Percentiles rank a stretch among this genome's conserved stretches.
phyloP scores from a whole-genome alignment of 2,888 invertebrate species.

The Synanthedon formicaeformis region DNA sequence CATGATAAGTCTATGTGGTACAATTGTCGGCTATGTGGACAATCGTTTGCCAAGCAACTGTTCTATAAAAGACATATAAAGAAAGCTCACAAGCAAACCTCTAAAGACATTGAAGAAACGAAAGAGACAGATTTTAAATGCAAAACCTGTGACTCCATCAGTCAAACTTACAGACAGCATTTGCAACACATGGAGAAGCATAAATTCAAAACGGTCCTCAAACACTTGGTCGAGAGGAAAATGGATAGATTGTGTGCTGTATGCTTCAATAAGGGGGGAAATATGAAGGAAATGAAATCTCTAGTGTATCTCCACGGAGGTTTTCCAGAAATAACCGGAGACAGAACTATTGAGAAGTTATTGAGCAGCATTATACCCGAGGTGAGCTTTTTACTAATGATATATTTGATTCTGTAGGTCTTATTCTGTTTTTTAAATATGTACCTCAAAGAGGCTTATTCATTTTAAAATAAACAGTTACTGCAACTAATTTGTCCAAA shows the following conservation, averaged over 20 bases:
- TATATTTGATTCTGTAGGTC: background rate
- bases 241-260: constrained; percentile 40
- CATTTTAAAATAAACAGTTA: too few species aligned
- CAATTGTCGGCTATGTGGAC: constrained; percentile 44
- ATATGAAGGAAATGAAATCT: constrained; percentile 30
- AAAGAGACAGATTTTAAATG: constrained; percentile 25
- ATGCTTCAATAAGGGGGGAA: constrained; percentile 32
- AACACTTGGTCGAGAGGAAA: constrained; percentile 34
- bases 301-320: constrained; percentile 43
- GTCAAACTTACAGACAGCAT: constrained; percentile 24
- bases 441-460: too few species aligned
- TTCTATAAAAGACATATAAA: constrained; percentile 34
- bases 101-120: constrained; percentile 1
- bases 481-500: too few species aligned
- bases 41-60: constrained; percentile 39
- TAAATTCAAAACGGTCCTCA: constrained; percentile 40
- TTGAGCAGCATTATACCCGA: constrained; percentile 39
- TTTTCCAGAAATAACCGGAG: constrained; percentile 41
- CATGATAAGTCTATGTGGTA: constrained; percentile 58
- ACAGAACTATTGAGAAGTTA: constrained; percentile 32
- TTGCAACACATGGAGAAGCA: constrained; percentile 55
- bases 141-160: constrained; percentile 26
- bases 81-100: constrained; percentile 2
- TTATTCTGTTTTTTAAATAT: too few species aligned
- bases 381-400: constrained; percentile 29